These are phyloP conservation scores for Scatophagus argus DNA, from an alignment of 2,113 vertebrate genomes.

Conservation along the genomic window DNA sequence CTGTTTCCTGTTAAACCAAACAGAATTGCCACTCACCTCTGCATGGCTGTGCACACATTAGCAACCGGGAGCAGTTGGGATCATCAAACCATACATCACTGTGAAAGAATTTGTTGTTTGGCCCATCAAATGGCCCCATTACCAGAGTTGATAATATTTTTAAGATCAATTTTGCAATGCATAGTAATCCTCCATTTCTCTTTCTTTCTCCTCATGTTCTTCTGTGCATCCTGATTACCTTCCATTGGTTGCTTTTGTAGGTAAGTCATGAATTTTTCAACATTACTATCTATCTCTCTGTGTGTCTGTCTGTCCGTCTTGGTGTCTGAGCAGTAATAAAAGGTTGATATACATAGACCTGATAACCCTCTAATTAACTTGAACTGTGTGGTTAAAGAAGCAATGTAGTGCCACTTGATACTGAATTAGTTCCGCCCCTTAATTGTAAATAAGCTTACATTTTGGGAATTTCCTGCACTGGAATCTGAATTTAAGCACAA, in stretches of 20 bases:
- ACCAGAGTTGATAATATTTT: not conserved
- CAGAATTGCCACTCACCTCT: not conserved
- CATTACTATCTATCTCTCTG: not conserved
- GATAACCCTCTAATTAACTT: not conserved
- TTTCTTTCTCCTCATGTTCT: slow-evolving; percentile 23
- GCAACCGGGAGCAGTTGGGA: not conserved
- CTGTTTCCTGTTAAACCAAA: slow-evolving; percentile 13
- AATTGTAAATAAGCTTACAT: not conserved
- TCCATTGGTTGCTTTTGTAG: slow-evolving; percentile 30
- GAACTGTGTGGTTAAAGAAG: not conserved
- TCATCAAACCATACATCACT: slow-evolving; percentile 4
- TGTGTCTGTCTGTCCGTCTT: not conserved
- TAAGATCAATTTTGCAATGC: not conserved
- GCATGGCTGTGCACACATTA: not conserved
- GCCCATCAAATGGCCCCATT: not conserved
- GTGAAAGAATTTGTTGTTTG: not conserved
- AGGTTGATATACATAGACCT: not conserved
- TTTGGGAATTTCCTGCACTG: not conserved
- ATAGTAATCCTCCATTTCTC: not conserved
- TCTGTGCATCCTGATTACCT: slow-evolving; percentile 16
- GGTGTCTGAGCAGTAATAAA: not conserved
- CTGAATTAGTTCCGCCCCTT: not conserved
- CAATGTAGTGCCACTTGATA: not conserved
- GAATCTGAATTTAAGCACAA: not conserved
- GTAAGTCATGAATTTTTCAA: slow-evolving; percentile 41